These are phyloP conservation scores for Masnerella sp. DNA, from an alignment of 2,888 invertebrate species.

Conservation along the genomic window DNA sequence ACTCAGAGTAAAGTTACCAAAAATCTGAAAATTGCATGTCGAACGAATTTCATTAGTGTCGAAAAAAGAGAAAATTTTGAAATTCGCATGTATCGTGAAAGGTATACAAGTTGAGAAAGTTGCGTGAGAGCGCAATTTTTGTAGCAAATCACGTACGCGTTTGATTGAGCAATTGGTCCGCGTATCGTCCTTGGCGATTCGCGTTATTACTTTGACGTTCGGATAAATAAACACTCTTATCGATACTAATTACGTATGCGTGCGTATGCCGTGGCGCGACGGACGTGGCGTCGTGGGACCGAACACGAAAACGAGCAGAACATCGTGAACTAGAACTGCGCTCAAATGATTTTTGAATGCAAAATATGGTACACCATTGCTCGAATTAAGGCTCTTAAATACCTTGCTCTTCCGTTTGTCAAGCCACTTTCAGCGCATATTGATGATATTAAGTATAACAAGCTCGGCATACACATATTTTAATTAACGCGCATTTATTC, in stretches of 20 bases:
- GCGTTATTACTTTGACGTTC: conserved; percentile 24
- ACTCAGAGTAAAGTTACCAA: no score
- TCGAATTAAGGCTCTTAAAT: conserved; percentile 52
- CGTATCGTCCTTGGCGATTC: conserved; percentile 32
- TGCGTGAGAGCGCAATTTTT: no score
- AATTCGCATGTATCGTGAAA: no score
- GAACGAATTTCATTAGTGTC: no score
- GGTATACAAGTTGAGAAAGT: no score
- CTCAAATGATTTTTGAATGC: conserved; percentile 41
- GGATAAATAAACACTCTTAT: conserved; percentile 38
- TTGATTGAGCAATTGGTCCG: conserved; percentile 44
- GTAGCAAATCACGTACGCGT: conserved; percentile 33
- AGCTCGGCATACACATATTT: conserved; percentile 54
- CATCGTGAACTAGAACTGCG: conserved; percentile 32
- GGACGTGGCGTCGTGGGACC: conserved; percentile 32
- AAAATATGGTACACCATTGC: conserved; percentile 48
- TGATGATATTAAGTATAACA: conserved; percentile 46
- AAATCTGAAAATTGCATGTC: no score
- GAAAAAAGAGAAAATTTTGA: no score
- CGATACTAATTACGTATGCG: conserved; percentile 50
- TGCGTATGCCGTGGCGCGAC: conserved; percentile 9
- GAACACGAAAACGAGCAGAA: conserved; percentile 28
- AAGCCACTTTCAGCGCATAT: conserved; percentile 52
- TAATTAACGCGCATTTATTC: conserved; percentile 59
- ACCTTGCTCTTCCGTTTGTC: conserved; percentile 52